Conservation (phyloP, 2,113 vertebrate species). For the Dendrocopos noguchii region DNA sequence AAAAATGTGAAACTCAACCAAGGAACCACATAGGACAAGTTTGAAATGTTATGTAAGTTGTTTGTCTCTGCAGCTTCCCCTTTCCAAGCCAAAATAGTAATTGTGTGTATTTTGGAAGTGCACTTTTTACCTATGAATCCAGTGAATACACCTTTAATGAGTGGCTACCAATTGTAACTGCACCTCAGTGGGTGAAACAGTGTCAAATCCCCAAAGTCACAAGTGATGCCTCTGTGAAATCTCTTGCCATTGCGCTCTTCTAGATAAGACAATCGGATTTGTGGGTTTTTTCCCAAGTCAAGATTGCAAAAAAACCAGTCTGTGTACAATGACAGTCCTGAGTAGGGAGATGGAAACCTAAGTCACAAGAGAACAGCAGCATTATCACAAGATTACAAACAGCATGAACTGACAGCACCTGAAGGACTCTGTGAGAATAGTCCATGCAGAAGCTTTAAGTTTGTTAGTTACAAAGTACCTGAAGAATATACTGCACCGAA, state of each 20-base stretch:
- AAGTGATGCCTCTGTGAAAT: background rate
- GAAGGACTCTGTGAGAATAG: background rate
- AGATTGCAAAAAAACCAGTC: background rate
- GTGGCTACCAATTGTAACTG: background rate
- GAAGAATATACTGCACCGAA: background rate
- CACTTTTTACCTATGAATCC: background rate
- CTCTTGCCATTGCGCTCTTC: background rate
- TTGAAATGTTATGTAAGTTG: no score
- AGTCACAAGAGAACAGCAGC: background rate
- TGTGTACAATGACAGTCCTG: background rate
- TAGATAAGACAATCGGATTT: background rate
- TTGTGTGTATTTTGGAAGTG: no score
- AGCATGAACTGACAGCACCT: background rate
- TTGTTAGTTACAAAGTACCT: background rate
- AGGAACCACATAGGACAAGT: background rate
- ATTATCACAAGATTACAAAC: background rate
- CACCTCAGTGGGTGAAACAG: background rate
- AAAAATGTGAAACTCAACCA: background rate
- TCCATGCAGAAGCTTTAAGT: background rate
- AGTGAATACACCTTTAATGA: background rate
- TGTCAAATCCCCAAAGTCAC: background rate
- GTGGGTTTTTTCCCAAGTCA: background rate
- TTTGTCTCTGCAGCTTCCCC: no score
- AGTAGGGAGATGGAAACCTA: background rate
- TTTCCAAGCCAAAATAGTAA: no score